A percentile compares a stretch with the other conserved stretches of the same genome.
Evolutionary conservation across 2,797 vertebrate genomes (phyloP).

Genomic region (Scleropages formosus): DNA sequence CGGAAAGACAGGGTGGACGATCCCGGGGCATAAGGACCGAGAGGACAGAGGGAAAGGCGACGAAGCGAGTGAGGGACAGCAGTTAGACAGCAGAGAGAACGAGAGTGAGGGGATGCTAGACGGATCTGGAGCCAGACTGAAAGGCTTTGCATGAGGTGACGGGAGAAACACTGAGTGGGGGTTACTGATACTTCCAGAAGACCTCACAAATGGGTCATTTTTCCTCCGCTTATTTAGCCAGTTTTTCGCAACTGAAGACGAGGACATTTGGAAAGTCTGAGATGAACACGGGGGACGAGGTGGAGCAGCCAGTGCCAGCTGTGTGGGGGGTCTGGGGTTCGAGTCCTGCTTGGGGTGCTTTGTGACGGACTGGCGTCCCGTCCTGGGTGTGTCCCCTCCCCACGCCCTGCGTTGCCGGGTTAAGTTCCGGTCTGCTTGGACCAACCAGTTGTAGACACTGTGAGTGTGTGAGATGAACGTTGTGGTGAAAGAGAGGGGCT

Average conservation of each 20-base stretch:
- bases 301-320: too few relatives aligned
- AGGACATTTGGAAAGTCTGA: constrained; percentile 28
- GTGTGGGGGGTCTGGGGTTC: too few relatives aligned
- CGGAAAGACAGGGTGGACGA: not conserved
- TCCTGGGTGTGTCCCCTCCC: too few relatives aligned
- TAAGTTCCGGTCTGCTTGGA: too few relatives aligned
- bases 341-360: too few relatives aligned
- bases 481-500: not conserved
- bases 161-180: constrained; percentile 5
- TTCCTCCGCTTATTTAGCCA: constrained; percentile 6
- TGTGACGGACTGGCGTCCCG: too few relatives aligned
- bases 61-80: constrained; percentile 4
- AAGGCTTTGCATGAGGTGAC: constrained; percentile 15
- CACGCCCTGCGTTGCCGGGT: too few relatives aligned
- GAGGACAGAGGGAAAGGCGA: constrained; percentile 34
- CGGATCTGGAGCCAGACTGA: constrained; percentile 23
- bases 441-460: too few relatives aligned
- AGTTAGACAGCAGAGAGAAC: not conserved
- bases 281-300: too few relatives aligned
- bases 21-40: not conserved
- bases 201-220: constrained; percentile 4
- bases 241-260: constrained; percentile 24
- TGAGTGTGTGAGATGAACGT: too few relatives aligned
- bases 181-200: constrained; percentile 30
- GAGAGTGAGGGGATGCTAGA: constrained; percentile 1